Percentiles rank a stretch among this genome's conserved stretches.
Evolutionary conservation across 2,113 vertebrate species (phyloP).

Genomic region (Manacus vitellinus): DNA sequence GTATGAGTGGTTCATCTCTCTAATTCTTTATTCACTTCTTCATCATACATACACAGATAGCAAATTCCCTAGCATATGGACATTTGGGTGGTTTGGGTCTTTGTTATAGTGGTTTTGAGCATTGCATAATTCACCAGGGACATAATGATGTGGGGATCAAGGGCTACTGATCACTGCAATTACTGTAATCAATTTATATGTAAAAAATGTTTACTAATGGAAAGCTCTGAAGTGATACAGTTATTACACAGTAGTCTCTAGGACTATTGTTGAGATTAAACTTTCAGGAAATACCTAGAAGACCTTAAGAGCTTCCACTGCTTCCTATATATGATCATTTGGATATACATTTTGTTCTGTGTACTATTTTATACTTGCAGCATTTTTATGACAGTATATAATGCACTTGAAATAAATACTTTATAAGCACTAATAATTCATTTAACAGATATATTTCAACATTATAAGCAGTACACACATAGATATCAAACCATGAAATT

Average conservation of each 20-base stretch:
- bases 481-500: not conserved
- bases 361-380: not conserved
- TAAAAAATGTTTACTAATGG: not conserved
- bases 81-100: not conserved
- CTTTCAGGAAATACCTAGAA: not conserved
- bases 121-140: not conserved
- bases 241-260: not conserved
- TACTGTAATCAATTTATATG: not conserved
- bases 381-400: not conserved
- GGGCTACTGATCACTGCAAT: not conserved
- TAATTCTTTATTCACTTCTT: not conserved
- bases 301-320: not conserved
- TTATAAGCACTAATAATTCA: not conserved
- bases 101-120: not conserved
- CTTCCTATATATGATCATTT: not conserved
- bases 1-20: not conserved
- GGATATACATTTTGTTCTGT: not conserved
- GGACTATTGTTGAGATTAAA: not conserved
- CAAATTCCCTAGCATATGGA: not conserved
- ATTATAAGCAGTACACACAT: not conserved
- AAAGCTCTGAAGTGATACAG: not conserved
- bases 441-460: not conserved
- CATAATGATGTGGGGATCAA: not conserved
- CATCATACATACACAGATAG: not conserved
- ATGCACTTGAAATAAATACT: not conserved